Percentiles rank a stretch among this genome's conserved stretches.
Conservation (phyloP, 2,888 invertebrate species). For the Drosophila paucipuncta region DNA sequence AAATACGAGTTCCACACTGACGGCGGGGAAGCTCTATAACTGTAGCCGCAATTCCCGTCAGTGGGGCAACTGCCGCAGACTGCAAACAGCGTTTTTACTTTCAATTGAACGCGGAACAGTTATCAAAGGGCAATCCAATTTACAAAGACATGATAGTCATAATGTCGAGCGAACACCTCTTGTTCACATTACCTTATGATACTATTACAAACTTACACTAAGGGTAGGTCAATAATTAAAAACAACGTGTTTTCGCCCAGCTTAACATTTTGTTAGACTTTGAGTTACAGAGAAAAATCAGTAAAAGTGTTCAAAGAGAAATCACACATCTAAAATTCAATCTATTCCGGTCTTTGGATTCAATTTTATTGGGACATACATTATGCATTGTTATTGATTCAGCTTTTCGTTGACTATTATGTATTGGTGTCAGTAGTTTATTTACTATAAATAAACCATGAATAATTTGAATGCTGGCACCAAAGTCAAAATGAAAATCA, state of each 20-base stretch:
- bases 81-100: constrained; percentile 46
- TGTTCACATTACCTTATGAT: constrained; percentile 14
- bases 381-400: neutral
- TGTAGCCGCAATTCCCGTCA: constrained; percentile 60
- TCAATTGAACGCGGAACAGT: constrained; percentile 22
- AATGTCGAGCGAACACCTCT: constrained; percentile 7
- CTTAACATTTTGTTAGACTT: neutral
- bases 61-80: constrained; percentile 36
- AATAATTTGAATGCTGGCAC: neutral
- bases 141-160: constrained; percentile 24
- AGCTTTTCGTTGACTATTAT: neutral
- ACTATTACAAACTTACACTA: constrained; percentile 7
- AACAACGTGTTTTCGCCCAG: neutral
- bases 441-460: neutral
- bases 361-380: constrained; percentile 17
- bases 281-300: neutral
- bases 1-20: neutral
- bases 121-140: constrained; percentile 53
- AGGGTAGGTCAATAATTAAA: neutral
- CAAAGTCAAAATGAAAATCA: neutral
- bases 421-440: constrained; percentile 7
- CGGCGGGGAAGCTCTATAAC: constrained; percentile 39
- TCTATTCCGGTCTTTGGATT: neutral
- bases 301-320: neutral
- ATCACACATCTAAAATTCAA: neutral